Conservation (phyloP, 2,888 invertebrate species). For the Dione juno region DNA sequence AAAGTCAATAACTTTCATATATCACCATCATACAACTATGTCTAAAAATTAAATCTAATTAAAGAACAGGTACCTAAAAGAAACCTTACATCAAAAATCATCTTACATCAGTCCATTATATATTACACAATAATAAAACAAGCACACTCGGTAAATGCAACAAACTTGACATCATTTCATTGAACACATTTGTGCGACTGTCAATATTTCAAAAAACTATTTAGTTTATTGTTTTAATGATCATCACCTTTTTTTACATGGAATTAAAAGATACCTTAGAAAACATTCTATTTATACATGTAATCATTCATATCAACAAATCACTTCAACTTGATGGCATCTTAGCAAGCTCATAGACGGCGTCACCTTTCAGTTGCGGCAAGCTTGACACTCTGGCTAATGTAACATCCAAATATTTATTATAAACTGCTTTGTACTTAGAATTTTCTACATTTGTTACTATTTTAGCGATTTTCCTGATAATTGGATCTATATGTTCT, state of each 20-base stretch:
- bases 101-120: constrained; percentile 43
- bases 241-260: not conserved
- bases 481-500: constrained; percentile 86
- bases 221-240: not conserved
- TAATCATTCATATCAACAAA: not conserved
- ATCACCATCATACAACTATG: constrained; percentile 42
- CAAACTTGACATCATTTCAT: not conserved
- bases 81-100: constrained; percentile 45
- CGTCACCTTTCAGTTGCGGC: constrained; percentile 83
- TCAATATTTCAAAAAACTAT: constrained; percentile 6
- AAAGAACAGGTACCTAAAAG: constrained; percentile 48
- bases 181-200: constrained; percentile 32
- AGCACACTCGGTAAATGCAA: constrained; percentile 22
- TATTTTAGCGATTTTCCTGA: constrained; percentile 87
- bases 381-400: constrained; percentile 86
- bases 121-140: constrained; percentile 29
- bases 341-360: constrained; percentile 60
- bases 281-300: not conserved
- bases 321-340: constrained; percentile 14
- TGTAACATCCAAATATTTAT: constrained; percentile 85
- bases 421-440: constrained; percentile 87
- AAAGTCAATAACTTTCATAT: constrained; percentile 26
- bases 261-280: not conserved
- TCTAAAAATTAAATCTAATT: constrained; percentile 48
- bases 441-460: constrained; percentile 87